Base-by-base conservation (phyloP, 1,140 invertebrate species). In the Drosophila obscura region DNA sequence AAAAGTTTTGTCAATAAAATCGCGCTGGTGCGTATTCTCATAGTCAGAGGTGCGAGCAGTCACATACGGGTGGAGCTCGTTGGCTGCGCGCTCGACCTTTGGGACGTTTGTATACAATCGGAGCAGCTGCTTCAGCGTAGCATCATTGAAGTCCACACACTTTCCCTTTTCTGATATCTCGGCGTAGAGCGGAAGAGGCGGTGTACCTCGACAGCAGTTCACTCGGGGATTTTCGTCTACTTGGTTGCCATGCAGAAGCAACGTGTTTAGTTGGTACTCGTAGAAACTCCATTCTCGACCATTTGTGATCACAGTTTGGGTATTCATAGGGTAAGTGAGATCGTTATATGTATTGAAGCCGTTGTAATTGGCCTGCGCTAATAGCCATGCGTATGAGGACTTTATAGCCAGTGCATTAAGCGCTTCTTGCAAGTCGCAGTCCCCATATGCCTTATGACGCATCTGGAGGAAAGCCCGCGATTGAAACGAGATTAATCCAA, bases 311-410 rank as follows among this genome's bases (percentile, higher is more conserved):
- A 98, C 92, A 4, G 95, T 95, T 94, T 98, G 97, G 31, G 95
- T 96, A 5, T 95, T 94, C 28, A 98, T 90, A 11, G 98, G 98
- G 92, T 98, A 98, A 0, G 96, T 97, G 5, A 98, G 75, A 58
- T 98, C 97, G 81, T 96, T 95, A 73, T 94, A 96, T 5, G 96
- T 96, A 52, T 96, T 96, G 90, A 99, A 99, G 49, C 98, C 97
- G 93, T 96, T 95, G 92, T 96, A 96, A 90, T 94, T 95, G 6
- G 97, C 97, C 92, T 97, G 96, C 0, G 95, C 93, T 55, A 96
- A 92, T 6, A 97, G 93, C 95, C 96, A 97, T 9, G 94, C 94
- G 92, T 96, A 98, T 15, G 95, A 96, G 6, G 94, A 93, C 55
- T 95, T 93, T 58, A 98, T 94, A 5, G 94, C 96, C 92, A 96